Evolutionary conservation across 2,888 invertebrate genomes (phyloP).

Genomic region (Microctonus aethiopoides): DNA sequence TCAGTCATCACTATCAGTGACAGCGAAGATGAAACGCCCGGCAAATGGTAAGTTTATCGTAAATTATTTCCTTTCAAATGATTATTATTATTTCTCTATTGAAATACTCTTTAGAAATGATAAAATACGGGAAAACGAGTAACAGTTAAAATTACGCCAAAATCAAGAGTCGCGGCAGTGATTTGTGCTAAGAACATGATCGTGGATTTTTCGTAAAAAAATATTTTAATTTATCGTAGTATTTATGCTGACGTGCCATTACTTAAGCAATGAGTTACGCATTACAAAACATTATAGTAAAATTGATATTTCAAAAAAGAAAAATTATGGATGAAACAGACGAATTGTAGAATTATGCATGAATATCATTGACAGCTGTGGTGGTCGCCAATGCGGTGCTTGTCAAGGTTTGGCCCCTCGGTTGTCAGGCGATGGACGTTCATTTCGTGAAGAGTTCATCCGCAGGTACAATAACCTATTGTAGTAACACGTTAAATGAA

Average conservation of each 20-base stretch:
- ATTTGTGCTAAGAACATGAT: too few species aligned
- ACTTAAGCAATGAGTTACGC: too few species aligned
- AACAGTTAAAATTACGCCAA: too few species aligned
- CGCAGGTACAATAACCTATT: constrained; percentile 59
- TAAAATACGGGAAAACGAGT: too few species aligned
- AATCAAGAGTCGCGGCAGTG: too few species aligned
- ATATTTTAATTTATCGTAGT: too few species aligned
- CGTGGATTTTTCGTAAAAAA: too few species aligned
- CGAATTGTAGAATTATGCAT: constrained; percentile 59
- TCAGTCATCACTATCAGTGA: constrained; percentile 96
- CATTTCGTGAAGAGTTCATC: constrained; percentile 62
- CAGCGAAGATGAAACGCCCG: constrained; percentile 87
- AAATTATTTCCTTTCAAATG: constrained; percentile 12
- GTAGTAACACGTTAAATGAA: constrained; percentile 43
- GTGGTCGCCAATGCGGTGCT: constrained; percentile 63
- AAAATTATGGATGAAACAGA: constrained; percentile 27
- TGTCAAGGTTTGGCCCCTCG: constrained; percentile 64
- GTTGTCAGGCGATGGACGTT: constrained; percentile 62
- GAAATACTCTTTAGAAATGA: background rate
- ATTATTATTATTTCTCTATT: background rate
- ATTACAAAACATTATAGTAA: background rate
- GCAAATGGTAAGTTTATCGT: constrained; percentile 60
- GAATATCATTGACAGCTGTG: constrained; percentile 63
- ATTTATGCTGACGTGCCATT: too few species aligned
- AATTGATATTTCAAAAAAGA: background rate